phyloP scores from a whole-genome alignment of 2,888 invertebrate genomes.

The Vanessa cardui region DNA sequence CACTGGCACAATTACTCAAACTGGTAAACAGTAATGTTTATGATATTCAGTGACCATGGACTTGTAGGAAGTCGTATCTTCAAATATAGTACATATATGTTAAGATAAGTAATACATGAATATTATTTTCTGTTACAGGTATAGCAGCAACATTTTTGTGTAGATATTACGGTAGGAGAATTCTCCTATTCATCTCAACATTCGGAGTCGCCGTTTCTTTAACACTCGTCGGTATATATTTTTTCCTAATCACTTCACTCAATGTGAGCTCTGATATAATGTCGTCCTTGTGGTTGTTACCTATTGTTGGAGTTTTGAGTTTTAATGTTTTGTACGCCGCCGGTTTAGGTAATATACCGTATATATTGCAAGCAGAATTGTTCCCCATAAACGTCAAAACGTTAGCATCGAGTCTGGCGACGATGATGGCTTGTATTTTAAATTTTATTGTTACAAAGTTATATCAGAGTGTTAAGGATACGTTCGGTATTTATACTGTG shows the following conservation, averaged over 20 bases:
- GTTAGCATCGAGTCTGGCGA: constrained; percentile 82
- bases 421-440: constrained; percentile 80
- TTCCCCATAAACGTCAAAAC: constrained; percentile 86
- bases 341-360: constrained; percentile 84
- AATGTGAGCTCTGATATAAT: constrained; percentile 60
- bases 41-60: too few species aligned
- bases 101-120: too few species aligned
- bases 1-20: too few species aligned
- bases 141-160: constrained; percentile 77
- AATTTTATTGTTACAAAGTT: constrained; percentile 84
- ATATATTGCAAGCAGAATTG: constrained; percentile 85
- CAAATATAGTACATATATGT: too few species aligned
- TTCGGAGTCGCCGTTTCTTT: constrained; percentile 79
- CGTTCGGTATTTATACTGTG: constrained; percentile 81
- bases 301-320: constrained; percentile 79
- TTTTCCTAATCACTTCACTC: constrained; percentile 75
- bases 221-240: constrained; percentile 77
- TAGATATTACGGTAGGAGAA: constrained; percentile 79
- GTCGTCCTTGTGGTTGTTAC: constrained; percentile 72
- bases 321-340: constrained; percentile 84
- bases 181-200: constrained; percentile 80
- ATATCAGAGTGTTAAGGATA: constrained; percentile 81
- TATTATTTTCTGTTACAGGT: constrained; percentile 56
- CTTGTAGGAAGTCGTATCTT: too few species aligned
- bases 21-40: too few species aligned